Evolutionary conservation across 2,888 invertebrate species (phyloP).

Genomic region (Penaeus monodon): DNA sequence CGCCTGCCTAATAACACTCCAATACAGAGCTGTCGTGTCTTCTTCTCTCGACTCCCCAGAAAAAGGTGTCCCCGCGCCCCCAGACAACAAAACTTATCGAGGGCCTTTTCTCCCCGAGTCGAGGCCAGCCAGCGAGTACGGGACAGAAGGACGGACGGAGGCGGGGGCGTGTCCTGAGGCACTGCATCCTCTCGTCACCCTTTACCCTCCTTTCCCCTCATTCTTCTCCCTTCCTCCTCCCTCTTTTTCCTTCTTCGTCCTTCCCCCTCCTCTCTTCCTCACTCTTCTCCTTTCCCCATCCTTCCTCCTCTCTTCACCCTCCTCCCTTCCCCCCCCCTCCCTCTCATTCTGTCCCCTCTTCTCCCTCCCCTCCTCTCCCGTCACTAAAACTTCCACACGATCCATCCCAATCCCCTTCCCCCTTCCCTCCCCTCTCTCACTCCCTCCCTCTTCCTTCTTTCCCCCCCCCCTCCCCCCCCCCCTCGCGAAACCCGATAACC

Average conservation of each 20-base stretch:
- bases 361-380: background rate
- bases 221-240: background rate
- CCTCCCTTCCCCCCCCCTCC: background rate
- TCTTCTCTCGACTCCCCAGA: too few relatives aligned
- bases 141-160: background rate
- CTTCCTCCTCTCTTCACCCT: background rate
- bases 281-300: background rate
- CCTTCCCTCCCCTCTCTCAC: background rate
- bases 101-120: too few relatives aligned
- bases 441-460: background rate
- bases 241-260: background rate
- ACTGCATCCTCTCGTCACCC: background rate
- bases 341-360: background rate
- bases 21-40: too few relatives aligned
- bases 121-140: too few relatives aligned
- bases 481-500: background rate
- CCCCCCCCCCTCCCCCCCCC: background rate
- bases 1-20: too few relatives aligned
- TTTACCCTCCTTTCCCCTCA: background rate
- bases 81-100: too few relatives aligned
- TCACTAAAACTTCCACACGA: background rate
- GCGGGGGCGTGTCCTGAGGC: background rate
- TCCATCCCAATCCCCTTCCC: background rate
- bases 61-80: too few relatives aligned
- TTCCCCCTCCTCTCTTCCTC: background rate